Evolutionary conservation across 2,888 invertebrate species (phyloP), one percentile per base, ranked within the genome.

Genomic region (Pseudanteris insignis): DNA sequence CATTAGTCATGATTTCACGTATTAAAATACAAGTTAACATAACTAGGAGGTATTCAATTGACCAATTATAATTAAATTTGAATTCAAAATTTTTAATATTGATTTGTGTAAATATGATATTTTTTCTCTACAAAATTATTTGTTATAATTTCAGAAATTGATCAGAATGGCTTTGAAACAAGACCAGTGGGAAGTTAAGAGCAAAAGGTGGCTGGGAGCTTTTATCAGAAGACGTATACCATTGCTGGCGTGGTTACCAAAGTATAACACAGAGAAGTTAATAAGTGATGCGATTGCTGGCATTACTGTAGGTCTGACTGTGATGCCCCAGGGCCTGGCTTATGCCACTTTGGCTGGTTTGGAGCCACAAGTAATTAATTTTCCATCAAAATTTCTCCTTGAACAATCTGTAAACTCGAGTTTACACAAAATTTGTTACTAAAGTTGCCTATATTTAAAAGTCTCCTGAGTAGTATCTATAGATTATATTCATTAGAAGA

Each of bases 291-390:
- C 90, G 36, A 93, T 96, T 70, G 96, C 96, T 10, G 96, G 96
- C 1, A 83, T 96, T 55, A 95, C 96, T 1, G 95, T 96, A 0
- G 96, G 94, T 0, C 84, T 96, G 13, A 96, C 94, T 0, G 92
- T 95, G 29, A 89, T 96, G 83, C 96, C 96, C 0, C 96, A 96
- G 77, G 93, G 92, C 6, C 81, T 96, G 66, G 96, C 96, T 0
- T 95, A 96, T 77, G 94, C 96, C 3, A 90, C 91, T 8, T 82
- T 96, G 51, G 96, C 93, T 14, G 93, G 93, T 33, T 81, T 96
- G 43, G 88, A 90, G 75, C 92, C 92, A 21, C 91, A 91, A 86
- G 91, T 90, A 83, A 60, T 9, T 33, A 9, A 25, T 14, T 37
- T 30, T 9, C n/a, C 8, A n/a, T 18, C 18, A 18, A 18, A n/a